These are phyloP conservation scores for Pachyramphus minor DNA, from an alignment of 2,113 vertebrate species.

Conservation along the genomic window DNA sequence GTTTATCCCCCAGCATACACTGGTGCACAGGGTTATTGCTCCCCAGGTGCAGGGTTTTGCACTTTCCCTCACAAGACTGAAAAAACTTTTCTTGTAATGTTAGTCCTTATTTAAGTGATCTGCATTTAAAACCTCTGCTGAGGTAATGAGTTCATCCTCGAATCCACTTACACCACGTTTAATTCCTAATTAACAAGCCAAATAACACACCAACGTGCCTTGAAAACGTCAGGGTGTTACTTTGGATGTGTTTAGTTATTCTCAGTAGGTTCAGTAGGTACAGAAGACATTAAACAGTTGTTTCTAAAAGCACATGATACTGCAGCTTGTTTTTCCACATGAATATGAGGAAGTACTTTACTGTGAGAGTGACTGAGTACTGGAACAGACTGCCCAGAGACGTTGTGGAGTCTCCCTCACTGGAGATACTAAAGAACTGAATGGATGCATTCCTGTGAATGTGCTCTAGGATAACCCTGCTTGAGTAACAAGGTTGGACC, in stretches of 20 bases:
- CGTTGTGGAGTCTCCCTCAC: not conserved
- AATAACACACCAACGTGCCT: not conserved
- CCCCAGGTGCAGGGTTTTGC: not conserved
- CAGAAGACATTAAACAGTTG: not conserved
- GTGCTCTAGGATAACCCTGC: not conserved
- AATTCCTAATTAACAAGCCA: not conserved
- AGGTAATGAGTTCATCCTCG: not conserved
- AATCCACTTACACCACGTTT: not conserved
- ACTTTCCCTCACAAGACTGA: not conserved
- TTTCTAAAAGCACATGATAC: not conserved
- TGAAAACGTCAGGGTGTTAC: not conserved
- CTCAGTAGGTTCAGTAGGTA: not conserved
- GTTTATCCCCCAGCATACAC: fast-evolving
- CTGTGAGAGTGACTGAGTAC: not conserved
- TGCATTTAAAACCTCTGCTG: not conserved
- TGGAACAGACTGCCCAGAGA: not conserved
- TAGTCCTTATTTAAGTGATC: not conserved
- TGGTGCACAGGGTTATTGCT: fast-evolving
- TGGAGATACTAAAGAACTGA: not conserved
- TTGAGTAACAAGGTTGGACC: not conserved
- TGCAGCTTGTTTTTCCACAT: not conserved
- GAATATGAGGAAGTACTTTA: not conserved
- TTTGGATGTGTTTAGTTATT: not conserved
- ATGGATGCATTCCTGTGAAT: not conserved
- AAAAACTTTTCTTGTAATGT: not conserved